Conservation (phyloP, 2,888 invertebrate species). For the Hirtodrosophila cameraria region DNA sequence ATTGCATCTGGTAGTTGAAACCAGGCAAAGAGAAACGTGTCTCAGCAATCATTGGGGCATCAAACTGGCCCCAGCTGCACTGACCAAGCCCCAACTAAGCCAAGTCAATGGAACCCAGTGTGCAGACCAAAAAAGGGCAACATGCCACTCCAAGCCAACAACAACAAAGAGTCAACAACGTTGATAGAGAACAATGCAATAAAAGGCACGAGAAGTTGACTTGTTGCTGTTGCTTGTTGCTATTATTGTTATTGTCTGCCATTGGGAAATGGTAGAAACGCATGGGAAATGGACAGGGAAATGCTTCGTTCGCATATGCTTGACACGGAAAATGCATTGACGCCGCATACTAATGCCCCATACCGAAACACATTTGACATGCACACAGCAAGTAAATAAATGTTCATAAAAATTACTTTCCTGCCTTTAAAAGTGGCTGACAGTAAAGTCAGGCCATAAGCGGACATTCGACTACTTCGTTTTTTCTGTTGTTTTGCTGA, state of each 20-base stretch:
- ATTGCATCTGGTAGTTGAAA: constrained; percentile 28
- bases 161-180: constrained; percentile 9
- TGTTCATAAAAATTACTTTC: constrained; percentile 61
- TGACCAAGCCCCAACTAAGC: constrained; percentile 35
- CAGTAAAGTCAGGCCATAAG: constrained; percentile 25
- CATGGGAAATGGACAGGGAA: constrained; percentile 60
- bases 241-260: constrained; percentile 13
- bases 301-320: constrained; percentile 63
- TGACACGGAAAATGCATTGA: constrained; percentile 72
- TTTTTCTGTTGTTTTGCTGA: neutral
- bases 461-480: constrained; percentile 18
- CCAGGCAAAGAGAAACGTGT: constrained; percentile 41
- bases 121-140: constrained; percentile 67
- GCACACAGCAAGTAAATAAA: constrained; percentile 48
- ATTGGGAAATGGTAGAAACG: constrained; percentile 54
- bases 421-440: constrained; percentile 42
- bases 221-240: constrained; percentile 47
- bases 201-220: constrained; percentile 65
- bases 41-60: constrained; percentile 57
- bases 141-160: constrained; percentile 36
- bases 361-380: neutral
- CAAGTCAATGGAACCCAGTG: constrained; percentile 44
- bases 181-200: constrained; percentile 58
- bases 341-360: constrained; percentile 61
- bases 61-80: constrained; percentile 34